Conservation (phyloP, 37 sponge, comb jelly and placozoan genomes). For the Mnemiopsis leidyi region DNA sequence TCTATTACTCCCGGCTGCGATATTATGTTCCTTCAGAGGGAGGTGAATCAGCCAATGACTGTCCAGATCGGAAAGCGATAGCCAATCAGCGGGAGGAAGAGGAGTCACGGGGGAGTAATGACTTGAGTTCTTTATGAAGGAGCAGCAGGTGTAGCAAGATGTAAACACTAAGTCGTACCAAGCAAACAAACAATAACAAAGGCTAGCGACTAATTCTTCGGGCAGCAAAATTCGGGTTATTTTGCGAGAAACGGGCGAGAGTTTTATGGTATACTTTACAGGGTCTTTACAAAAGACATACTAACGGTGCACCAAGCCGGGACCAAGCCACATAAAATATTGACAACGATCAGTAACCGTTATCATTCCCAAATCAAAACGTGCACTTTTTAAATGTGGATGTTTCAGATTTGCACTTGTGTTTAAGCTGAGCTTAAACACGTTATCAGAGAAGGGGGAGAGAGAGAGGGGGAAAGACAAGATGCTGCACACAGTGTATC, state of each 20-base stretch:
- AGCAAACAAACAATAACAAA: neutral
- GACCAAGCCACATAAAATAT: no score
- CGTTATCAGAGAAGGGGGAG: neutral
- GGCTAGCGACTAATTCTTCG: neutral
- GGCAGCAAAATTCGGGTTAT: neutral
- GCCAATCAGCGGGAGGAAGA: neutral
- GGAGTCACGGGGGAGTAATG: neutral
- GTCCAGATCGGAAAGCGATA: neutral
- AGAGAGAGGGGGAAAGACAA: neutral
- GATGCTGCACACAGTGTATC: no score
- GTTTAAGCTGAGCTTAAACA: no score
- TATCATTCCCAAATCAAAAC: no score
- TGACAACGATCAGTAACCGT: no score
- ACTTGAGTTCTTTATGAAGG: neutral
- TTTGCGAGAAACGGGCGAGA: neutral
- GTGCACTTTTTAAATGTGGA: no score
- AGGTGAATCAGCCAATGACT: neutral
- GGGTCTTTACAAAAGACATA: no score
- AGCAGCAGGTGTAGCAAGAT: neutral
- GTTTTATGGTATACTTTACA: neutral
- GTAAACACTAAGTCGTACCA: neutral
- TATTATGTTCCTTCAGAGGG: no score
- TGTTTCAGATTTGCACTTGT: no score
- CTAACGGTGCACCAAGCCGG: no score
- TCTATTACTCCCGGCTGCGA: no score